Evolutionary conservation across 2,797 vertebrate genomes (phyloP).

Genomic region (Neosalanx taihuensis): DNA sequence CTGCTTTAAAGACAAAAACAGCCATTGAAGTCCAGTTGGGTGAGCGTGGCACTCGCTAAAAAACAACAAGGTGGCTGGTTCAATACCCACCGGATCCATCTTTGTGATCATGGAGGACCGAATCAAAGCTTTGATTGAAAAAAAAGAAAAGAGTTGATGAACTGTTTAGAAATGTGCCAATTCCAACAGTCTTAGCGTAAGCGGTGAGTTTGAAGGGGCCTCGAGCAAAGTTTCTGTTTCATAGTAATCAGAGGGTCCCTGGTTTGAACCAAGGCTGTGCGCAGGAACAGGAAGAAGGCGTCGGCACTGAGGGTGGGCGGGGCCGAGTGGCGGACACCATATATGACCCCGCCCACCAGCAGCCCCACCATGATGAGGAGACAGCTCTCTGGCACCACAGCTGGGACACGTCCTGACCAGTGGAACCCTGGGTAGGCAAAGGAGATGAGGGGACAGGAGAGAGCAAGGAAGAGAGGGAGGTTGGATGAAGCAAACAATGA

Average conservation of each 20-base stretch:
- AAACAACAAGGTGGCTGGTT: constrained; percentile 7
- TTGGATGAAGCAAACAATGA: not conserved
- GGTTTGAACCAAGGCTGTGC: no score
- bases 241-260: no score
- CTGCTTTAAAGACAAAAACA: constrained; percentile 60
- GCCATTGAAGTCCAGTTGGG: constrained; percentile 51
- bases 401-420: constrained; percentile 76
- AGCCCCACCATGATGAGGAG: constrained; percentile 83
- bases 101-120: not conserved
- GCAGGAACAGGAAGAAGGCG: constrained; percentile 84
- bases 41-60: constrained; percentile 27
- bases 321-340: constrained; percentile 75
- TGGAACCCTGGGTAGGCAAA: constrained; percentile 71
- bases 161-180: not conserved
- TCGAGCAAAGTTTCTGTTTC: not conserved
- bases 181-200: not conserved
- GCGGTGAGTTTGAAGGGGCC: not conserved
- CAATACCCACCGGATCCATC: not conserved
- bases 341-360: constrained; percentile 82
- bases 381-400: constrained; percentile 81
- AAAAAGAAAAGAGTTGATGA: not conserved
- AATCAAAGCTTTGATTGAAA: not conserved
- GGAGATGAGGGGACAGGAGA: no score
- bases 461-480: no score
- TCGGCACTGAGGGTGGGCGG: constrained; percentile 77